Conservation (phyloP, 2,113 vertebrate species). For the Tyto alba region DNA sequence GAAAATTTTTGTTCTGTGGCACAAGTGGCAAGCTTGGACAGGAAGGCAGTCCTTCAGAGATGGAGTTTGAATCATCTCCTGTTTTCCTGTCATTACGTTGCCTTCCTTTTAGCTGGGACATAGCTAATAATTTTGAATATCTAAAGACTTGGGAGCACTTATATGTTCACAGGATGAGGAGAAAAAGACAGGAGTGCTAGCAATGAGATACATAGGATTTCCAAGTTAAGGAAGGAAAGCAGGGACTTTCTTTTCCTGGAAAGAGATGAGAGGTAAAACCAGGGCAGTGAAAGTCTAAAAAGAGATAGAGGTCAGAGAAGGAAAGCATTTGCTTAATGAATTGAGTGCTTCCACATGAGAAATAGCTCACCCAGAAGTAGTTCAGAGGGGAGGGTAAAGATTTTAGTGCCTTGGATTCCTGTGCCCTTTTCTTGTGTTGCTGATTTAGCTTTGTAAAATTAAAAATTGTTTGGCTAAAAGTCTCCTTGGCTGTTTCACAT, state of each 20-base stretch:
- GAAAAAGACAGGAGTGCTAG: background rate
- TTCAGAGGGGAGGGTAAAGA: background rate
- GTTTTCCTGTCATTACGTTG: background rate
- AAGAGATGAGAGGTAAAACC: background rate
- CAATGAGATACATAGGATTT: background rate
- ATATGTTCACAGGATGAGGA: background rate
- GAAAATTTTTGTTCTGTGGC: background rate
- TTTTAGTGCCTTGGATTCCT: background rate
- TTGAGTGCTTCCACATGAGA: background rate
- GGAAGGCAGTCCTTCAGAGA: background rate
- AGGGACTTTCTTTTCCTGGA: background rate
- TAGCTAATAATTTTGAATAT: background rate
- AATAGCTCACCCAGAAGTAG: background rate
- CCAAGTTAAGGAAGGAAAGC: background rate
- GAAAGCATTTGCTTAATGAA: background rate
- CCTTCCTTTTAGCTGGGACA: background rate
- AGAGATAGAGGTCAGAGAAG: background rate
- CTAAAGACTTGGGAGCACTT: background rate
- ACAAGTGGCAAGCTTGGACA: background rate
- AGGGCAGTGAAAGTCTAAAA: background rate
- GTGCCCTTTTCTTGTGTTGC: background rate
- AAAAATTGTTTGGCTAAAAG: background rate
- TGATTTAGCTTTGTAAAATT: background rate
- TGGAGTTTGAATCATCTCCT: background rate
- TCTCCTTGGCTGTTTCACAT: background rate